A percentile compares a stretch with the other conserved stretches of the same genome.
These are phyloP conservation scores for Semaprochilodus insignis DNA, from an alignment of 2,797 vertebrate species.

Conservation along the genomic window DNA sequence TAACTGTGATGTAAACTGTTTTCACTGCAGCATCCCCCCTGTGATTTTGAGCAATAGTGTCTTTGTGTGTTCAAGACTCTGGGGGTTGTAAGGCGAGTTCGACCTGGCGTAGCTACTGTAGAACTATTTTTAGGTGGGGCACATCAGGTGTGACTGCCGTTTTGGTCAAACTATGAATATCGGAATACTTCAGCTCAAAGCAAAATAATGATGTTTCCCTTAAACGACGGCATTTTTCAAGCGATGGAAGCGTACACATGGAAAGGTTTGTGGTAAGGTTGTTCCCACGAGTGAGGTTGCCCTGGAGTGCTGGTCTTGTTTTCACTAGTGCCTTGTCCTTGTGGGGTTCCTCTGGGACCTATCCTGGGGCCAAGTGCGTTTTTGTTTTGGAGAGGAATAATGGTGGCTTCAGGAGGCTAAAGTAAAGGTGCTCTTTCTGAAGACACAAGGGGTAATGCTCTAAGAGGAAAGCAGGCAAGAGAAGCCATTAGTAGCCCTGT, in stretches of 20 bases:
- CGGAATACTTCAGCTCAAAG: neutral
- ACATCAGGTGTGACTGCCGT: neutral
- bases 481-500: slow-evolving; percentile 44
- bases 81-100: neutral
- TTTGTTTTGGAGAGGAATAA: slow-evolving; percentile 1
- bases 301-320: slow-evolving; percentile 50
- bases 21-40: neutral
- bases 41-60: neutral
- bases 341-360: slow-evolving; percentile 24
- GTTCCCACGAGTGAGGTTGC: slow-evolving; percentile 17
- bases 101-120: neutral
- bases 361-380: neutral
- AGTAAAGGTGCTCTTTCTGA: slow-evolving; percentile 37
- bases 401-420: neutral
- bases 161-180: neutral
- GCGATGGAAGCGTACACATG: neutral
- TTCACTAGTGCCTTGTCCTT: slow-evolving; percentile 12
- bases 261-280: neutral
- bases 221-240: neutral
- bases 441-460: slow-evolving; percentile 12
- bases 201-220: neutral
- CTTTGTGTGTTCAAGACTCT: neutral
- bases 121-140: neutral
- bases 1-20: neutral
- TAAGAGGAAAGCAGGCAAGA: slow-evolving; percentile 12